A percentile compares a stretch with the other conserved stretches of the same genome.
phyloP scores from a whole-genome alignment of 2,888 invertebrate species.

The Cryptosula pallasiana region DNA sequence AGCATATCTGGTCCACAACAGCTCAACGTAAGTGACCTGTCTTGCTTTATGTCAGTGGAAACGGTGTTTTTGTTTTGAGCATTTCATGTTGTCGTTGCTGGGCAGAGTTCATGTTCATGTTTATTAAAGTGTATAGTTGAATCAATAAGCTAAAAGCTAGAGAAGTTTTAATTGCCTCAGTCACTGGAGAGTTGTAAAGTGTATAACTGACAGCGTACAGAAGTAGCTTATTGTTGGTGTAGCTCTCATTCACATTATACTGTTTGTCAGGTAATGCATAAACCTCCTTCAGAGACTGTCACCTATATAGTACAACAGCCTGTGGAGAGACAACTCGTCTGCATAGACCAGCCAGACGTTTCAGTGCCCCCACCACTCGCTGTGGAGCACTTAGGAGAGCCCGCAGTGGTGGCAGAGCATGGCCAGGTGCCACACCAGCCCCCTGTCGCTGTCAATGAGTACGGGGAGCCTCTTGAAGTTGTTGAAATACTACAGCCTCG shows the following conservation, averaged over 20 bases:
- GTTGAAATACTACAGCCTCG: slow-evolving; percentile 8
- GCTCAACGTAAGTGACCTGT: neutral
- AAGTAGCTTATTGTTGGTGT: too few species aligned
- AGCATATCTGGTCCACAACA: neutral
- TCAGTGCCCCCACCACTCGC: neutral
- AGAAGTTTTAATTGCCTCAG: too few species aligned
- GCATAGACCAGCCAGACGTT: slow-evolving; percentile 7
- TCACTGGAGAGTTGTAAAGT: too few species aligned
- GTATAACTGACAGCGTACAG: too few species aligned
- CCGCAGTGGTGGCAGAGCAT: neutral
- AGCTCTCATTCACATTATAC: too few species aligned
- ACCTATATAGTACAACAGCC: slow-evolving; percentile 6
- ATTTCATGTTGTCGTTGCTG: too few species aligned
- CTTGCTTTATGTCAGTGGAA: too few species aligned
- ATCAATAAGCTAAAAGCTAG: too few species aligned
- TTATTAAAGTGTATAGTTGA: too few species aligned
- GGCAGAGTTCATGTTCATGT: too few species aligned
- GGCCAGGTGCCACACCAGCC: neutral
- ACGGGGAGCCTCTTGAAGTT: neutral
- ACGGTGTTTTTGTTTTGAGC: too few species aligned
- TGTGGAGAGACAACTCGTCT: slow-evolving; percentile 1
- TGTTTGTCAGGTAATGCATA: neutral
- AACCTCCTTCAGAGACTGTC: neutral
- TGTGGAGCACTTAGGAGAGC: neutral
- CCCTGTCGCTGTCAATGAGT: slow-evolving; percentile 7